These are phyloP conservation scores for Sardina pilchardus DNA, from an alignment of 2,113 vertebrate genomes.

Conservation along the genomic window DNA sequence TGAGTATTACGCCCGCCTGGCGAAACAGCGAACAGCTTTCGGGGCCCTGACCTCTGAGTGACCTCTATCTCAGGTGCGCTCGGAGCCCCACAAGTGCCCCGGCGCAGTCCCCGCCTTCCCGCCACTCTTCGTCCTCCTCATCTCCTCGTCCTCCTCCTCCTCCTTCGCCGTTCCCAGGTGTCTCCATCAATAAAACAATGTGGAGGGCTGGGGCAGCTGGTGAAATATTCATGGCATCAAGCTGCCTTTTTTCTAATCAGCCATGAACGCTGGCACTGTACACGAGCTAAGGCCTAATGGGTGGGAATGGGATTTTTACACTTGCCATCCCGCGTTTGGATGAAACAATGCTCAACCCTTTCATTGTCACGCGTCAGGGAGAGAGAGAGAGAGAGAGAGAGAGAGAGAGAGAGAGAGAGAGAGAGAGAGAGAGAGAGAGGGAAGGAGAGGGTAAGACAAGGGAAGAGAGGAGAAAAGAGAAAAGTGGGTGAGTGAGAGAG, in stretches of 20 bases:
- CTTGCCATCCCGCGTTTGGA: background rate
- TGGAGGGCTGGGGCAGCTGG: background rate
- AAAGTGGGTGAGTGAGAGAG: background rate
- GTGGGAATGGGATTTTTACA: slow-evolving; percentile 13
- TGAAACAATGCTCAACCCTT: background rate
- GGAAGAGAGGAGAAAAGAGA: background rate
- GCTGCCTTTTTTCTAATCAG: background rate
- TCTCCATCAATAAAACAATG: slow-evolving; percentile 10
- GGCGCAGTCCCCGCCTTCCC: background rate
- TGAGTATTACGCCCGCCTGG: background rate
- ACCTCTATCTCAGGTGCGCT: background rate
- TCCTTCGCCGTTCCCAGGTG: background rate
- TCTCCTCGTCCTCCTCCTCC: background rate
- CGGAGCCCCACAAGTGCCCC: background rate
- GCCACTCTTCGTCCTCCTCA: background rate
- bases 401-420: background rate
- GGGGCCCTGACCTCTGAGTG: background rate
- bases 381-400: background rate
- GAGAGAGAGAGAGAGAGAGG: background rate
- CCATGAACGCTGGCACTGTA: background rate
- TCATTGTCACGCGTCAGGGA: background rate
- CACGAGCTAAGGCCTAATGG: background rate
- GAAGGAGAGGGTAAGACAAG: background rate
- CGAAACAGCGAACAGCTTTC: background rate
- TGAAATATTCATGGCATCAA: slow-evolving; percentile 17